Evolutionary conservation across 2,888 invertebrate genomes (phyloP).

Genomic region (Lacanobia oleracea): DNA sequence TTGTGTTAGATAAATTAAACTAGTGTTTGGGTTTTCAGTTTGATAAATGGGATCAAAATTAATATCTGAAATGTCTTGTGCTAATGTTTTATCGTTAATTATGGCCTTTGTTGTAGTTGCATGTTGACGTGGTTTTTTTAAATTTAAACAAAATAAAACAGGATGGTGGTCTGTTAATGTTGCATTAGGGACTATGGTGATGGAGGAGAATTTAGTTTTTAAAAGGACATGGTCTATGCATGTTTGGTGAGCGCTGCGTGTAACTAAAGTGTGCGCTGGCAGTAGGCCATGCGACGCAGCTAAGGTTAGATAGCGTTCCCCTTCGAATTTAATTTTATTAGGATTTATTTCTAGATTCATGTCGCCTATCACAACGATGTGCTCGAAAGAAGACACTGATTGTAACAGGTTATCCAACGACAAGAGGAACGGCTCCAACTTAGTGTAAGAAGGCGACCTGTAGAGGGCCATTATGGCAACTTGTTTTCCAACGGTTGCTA

Average conservation of each 20-base stretch:
- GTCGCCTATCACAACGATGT: constrained; percentile 12
- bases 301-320: constrained; percentile 6
- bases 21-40: too few relatives aligned
- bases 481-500: too few relatives aligned
- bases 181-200: constrained; percentile 3
- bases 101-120: too few relatives aligned
- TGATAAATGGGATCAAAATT: too few relatives aligned
- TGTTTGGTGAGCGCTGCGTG: constrained; percentile 3
- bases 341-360: constrained; percentile 6
- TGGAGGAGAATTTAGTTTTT: neutral
- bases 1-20: too few relatives aligned
- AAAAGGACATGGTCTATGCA: constrained; percentile 7
- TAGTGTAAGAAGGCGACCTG: too few relatives aligned
- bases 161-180: constrained; percentile 18
- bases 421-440: neutral
- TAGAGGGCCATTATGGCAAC: too few relatives aligned
- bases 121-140: too few relatives aligned
- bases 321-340: neutral
- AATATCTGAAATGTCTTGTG: too few relatives aligned
- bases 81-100: too few relatives aligned
- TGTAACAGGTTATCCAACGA: neutral
- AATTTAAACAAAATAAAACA: neutral
- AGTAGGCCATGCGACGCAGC: neutral
- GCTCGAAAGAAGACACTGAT: neutral
- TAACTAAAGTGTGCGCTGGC: neutral